Evolutionary conservation across 2,113 vertebrate species (phyloP).

Genomic region (Mormoops blainvillei): DNA sequence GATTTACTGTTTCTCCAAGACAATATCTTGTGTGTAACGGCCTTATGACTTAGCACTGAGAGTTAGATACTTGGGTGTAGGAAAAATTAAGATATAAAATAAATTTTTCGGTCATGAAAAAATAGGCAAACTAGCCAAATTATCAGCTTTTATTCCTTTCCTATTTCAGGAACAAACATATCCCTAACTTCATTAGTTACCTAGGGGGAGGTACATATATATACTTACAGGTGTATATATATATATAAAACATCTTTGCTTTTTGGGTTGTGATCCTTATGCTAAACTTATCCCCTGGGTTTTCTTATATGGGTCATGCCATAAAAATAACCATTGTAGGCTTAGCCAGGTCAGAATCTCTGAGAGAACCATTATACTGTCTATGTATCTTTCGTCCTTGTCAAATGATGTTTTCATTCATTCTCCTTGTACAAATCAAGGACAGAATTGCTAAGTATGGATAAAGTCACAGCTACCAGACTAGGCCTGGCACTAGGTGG

Average conservation of each 20-base stretch:
- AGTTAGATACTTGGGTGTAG: neutral
- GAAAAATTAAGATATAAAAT: neutral
- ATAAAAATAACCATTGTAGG: constrained; percentile 54
- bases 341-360: constrained; percentile 53
- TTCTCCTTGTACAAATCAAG: constrained; percentile 24
- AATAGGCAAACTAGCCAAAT: neutral
- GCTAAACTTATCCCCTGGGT: constrained; percentile 41
- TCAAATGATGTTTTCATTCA: constrained; percentile 59
- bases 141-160: neutral
- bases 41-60: neutral
- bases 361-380: constrained; percentile 37
- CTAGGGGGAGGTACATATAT: neutral
- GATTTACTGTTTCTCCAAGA: neutral
- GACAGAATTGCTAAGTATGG: constrained; percentile 31
- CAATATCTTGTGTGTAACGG: neutral
- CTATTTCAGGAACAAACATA: neutral
- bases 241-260: neutral
- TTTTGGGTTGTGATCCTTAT: constrained; percentile 37
- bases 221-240: neutral
- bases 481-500: neutral
- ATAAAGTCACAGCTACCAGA: constrained; percentile 30
- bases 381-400: constrained; percentile 47
- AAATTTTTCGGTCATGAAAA: neutral
- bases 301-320: constrained; percentile 61
- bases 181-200: neutral